Evolutionary conservation across 2,888 invertebrate genomes (phyloP).

Genomic region (Mesodorylaimus sp.): DNA sequence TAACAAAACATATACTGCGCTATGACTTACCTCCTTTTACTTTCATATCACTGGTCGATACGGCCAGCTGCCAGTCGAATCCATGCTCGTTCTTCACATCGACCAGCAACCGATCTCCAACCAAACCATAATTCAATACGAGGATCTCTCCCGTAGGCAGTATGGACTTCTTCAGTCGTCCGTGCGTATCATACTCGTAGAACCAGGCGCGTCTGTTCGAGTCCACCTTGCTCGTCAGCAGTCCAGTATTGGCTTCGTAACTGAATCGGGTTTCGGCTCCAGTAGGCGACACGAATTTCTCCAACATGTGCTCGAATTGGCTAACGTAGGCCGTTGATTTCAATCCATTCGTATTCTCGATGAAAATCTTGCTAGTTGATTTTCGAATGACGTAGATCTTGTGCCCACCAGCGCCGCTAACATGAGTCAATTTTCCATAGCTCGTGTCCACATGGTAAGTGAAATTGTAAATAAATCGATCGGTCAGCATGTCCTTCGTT

Average conservation of each 20-base stretch:
- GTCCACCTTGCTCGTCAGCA: conserved; percentile 41
- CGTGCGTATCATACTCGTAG: conserved; percentile 73
- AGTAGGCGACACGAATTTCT: conserved; percentile 5
- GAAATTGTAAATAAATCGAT: conserved; percentile 79
- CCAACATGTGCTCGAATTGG: conserved; percentile 24
- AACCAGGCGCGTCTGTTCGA: conserved; percentile 67
- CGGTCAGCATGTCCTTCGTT: conserved; percentile 53
- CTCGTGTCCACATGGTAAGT: conserved; percentile 89
- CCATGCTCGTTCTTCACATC: neutral
- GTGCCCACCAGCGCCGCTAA: conserved; percentile 70
- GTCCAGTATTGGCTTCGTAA: conserved; percentile 13
- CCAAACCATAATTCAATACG: neutral
- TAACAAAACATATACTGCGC: neutral
- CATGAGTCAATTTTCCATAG: conserved; percentile 76
- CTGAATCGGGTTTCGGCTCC: conserved; percentile 7
- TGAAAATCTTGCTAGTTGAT: conserved; percentile 10
- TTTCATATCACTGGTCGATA: neutral
- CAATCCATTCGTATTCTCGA: conserved; percentile 30
- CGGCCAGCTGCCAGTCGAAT: neutral
- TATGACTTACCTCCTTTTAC: neutral
- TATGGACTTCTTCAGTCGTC: conserved; percentile 63
- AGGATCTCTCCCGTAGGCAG: neutral
- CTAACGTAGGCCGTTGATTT: conserved; percentile 26
- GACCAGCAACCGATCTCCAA: neutral
- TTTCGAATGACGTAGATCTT: conserved; percentile 42